phyloP scores from a whole-genome alignment of 2,888 invertebrate genomes.

The Drosophila melanocephala region DNA sequence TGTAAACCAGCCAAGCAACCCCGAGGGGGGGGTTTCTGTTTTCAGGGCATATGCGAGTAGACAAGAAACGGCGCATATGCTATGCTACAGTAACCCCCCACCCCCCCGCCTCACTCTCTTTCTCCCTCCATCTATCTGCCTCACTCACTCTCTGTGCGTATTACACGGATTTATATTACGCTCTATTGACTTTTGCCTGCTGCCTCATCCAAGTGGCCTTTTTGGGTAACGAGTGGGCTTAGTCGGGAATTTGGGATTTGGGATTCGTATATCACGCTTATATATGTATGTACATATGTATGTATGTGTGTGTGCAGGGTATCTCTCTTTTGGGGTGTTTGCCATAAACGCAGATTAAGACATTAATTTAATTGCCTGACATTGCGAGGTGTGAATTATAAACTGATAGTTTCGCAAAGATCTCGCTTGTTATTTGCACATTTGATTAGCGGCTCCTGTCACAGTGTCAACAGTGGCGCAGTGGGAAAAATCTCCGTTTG shows the following conservation, averaged over 20 bases:
- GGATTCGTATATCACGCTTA: slow-evolving; percentile 4
- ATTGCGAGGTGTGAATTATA: slow-evolving; percentile 53
- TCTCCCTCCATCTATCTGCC: slow-evolving; percentile 2
- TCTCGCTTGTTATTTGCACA: slow-evolving; percentile 60
- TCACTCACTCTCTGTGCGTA: slow-evolving; percentile 27
- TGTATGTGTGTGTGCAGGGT: slow-evolving; percentile 5
- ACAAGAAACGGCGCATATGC: slow-evolving; percentile 45
- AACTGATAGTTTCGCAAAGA: slow-evolving; percentile 28
- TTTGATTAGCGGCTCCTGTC: slow-evolving; percentile 63
- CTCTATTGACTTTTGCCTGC: slow-evolving; percentile 80
- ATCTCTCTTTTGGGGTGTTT: slow-evolving; percentile 72
- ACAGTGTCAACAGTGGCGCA: slow-evolving; percentile 27
- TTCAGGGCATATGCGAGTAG: slow-evolving; percentile 58
- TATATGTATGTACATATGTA: not conserved
- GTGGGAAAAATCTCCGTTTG: slow-evolving; percentile 45
- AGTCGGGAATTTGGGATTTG: slow-evolving; percentile 38
- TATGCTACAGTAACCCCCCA: slow-evolving; percentile 24
- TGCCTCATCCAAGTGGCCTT: slow-evolving; percentile 71
- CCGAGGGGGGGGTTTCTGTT: slow-evolving; percentile 65
- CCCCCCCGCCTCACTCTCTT: slow-evolving; percentile 1
- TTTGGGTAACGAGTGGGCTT: slow-evolving; percentile 70
- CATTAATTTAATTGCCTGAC: slow-evolving; percentile 82
- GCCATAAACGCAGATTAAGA: slow-evolving; percentile 80
- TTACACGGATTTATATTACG: slow-evolving; percentile 81
- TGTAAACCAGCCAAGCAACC: slow-evolving; percentile 71